Conservation (phyloP, 2,888 invertebrate species). For the Epinotia demarniana region DNA sequence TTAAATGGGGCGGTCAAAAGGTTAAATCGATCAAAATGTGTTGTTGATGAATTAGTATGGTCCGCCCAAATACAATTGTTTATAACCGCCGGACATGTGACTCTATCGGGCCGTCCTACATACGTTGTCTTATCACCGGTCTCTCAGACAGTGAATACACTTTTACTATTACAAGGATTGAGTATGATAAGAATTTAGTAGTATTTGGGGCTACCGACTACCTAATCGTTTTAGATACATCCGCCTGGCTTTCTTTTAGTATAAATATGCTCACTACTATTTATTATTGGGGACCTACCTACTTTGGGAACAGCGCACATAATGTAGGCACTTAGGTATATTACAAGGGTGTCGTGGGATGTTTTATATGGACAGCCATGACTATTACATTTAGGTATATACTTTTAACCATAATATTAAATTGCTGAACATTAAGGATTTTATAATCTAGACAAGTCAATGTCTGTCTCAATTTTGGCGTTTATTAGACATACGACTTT, state of each 20-base stretch:
- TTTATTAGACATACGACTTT: not conserved
- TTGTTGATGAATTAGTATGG: not conserved
- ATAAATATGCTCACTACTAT: not conserved
- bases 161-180: conserved; percentile 41
- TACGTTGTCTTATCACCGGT: conserved; percentile 31
- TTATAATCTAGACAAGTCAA: too few species aligned
- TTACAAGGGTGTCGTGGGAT: not conserved
- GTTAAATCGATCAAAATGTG: not conserved
- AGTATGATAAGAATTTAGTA: conserved; percentile 16
- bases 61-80: not conserved
- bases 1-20: not conserved
- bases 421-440: too few species aligned
- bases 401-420: too few species aligned
- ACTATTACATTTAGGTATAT: not conserved
- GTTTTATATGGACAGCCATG: not conserved
- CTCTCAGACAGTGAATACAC: conserved; percentile 39
- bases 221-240: conserved; percentile 17
- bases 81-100: conserved; percentile 21
- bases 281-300: too few species aligned
- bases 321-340: not conserved
- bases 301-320: not conserved
- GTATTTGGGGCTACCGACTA: conserved; percentile 12
- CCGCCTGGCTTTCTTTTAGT: conserved; percentile 18
- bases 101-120: conserved; percentile 33
- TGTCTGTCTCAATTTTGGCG: not conserved